A percentile compares a stretch with the other conserved stretches of the same genome.
These are phyloP conservation scores for Timema podura DNA, from an alignment of 2,888 invertebrate genomes.

Conservation along the genomic window DNA sequence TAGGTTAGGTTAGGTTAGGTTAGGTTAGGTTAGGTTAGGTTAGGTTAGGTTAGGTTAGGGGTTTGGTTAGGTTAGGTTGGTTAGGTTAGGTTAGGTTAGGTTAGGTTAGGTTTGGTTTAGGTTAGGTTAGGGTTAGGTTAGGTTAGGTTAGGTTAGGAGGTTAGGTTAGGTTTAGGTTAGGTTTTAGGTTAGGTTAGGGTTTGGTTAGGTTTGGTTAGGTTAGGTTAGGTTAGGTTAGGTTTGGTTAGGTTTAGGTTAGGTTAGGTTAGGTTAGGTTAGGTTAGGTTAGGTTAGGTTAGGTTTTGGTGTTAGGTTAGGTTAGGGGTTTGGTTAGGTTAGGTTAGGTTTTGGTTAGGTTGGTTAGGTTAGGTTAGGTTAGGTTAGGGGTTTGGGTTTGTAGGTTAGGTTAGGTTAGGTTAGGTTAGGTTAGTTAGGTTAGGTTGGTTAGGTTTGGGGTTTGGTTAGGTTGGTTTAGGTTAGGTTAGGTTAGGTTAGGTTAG, in stretches of 20 bases:
- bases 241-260: too few species aligned
- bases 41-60: conserved; percentile 20
- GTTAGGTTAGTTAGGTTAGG: conserved; percentile 16
- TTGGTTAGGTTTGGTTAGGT: not conserved
- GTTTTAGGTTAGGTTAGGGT: conserved; percentile 27
- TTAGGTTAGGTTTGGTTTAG: conserved; percentile 27
- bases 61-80: conserved; percentile 29
- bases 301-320: not conserved
- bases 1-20: conserved; percentile 10
- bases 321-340: too few species aligned
- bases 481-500: conserved; percentile 22
- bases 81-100: conserved; percentile 28
- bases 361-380: too few species aligned
- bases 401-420: conserved; percentile 26
- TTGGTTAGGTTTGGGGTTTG: too few species aligned
- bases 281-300: too few species aligned
- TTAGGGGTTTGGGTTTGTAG: not conserved
- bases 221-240: too few species aligned
- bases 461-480: too few species aligned
- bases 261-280: too few species aligned
- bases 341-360: too few species aligned
- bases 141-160: conserved; percentile 2
- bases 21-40: not conserved
- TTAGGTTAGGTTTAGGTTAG: conserved; percentile 20
- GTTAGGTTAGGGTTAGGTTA: conserved; percentile 22